Percentiles rank a stretch among this genome's conserved stretches.
Conservation (phyloP, 2,113 vertebrate genomes). For the Apaloderma vittatum region DNA sequence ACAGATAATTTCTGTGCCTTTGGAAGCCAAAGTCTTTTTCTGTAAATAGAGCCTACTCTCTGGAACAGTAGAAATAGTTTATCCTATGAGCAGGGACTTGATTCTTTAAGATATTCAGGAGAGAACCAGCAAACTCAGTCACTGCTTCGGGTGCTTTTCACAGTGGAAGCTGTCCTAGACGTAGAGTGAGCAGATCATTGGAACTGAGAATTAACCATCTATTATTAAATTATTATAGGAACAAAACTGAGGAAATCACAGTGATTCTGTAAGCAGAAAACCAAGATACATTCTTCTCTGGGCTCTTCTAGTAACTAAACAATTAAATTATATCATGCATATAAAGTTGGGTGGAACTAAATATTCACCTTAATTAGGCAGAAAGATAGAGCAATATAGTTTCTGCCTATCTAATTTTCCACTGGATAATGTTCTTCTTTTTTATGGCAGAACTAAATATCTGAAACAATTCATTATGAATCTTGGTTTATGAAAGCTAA, state of each 20-base stretch:
- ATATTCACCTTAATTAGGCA: conserved; percentile 37
- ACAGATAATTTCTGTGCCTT: not conserved
- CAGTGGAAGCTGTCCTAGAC: not conserved
- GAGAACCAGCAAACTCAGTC: not conserved
- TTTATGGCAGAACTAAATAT: conserved; percentile 24
- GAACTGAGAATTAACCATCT: not conserved
- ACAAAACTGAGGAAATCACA: not conserved
- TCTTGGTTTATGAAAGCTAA: conserved; percentile 27
- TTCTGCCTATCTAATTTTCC: conserved; percentile 29
- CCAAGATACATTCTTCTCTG: not conserved
- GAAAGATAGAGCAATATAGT: conserved; percentile 23
- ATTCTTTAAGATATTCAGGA: not conserved
- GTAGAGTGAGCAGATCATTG: accelerated
- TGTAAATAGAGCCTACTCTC: not conserved
- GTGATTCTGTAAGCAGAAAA: not conserved
- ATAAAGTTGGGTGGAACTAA: not conserved
- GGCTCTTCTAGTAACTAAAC: not conserved
- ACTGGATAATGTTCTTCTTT: not conserved
- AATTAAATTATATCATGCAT: conserved; percentile 2
- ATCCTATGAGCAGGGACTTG: not conserved
- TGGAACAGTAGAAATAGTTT: not conserved
- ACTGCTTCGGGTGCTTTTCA: not conserved
- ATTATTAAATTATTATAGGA: conserved; percentile 12
- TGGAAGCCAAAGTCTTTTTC: not conserved
- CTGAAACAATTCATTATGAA: conserved; percentile 22